Conservation (phyloP, 2,888 invertebrate genomes). For the Slavum lentiscoides region DNA sequence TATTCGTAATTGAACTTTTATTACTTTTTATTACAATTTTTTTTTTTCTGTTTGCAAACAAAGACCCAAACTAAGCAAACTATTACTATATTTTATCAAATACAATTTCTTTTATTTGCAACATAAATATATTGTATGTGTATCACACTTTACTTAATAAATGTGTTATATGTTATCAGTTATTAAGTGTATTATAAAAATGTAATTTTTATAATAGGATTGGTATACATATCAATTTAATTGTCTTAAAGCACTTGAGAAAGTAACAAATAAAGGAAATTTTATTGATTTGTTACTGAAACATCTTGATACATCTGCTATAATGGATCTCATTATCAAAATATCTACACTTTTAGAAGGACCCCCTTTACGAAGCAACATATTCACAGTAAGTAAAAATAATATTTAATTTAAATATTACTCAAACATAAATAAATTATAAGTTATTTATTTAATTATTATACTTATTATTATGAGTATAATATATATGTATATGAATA, state of each 20-base stretch:
- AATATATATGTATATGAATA: neutral
- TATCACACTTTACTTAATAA: too few species aligned
- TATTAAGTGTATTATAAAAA: slow-evolving; percentile 24
- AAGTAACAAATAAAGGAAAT: slow-evolving; percentile 82
- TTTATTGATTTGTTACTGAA: slow-evolving; percentile 84
- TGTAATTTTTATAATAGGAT: slow-evolving; percentile 65
- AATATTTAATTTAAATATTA: neutral
- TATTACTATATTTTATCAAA: too few species aligned
- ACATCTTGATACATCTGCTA: slow-evolving; percentile 91
- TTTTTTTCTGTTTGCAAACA: too few species aligned
- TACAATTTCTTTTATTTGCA: too few species aligned
- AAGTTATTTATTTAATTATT: too few species aligned
- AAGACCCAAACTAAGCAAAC: too few species aligned
- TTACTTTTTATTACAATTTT: slow-evolving; percentile 10
- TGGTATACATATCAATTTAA: slow-evolving; percentile 91
- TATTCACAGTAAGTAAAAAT: slow-evolving; percentile 22
- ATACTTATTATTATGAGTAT: too few species aligned
- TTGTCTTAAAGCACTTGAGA: slow-evolving; percentile 89
- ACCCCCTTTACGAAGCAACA: slow-evolving; percentile 58
- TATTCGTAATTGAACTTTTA: slow-evolving; percentile 37
- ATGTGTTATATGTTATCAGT: too few species aligned
- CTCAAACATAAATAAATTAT: too few species aligned
- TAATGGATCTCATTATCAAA: slow-evolving; percentile 88
- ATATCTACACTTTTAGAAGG: slow-evolving; percentile 82
- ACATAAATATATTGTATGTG: too few species aligned